Evolutionary conservation across 2,888 invertebrate genomes (phyloP), one percentile per base, ranked within the genome.

Genomic region (Archips crataeganus): DNA sequence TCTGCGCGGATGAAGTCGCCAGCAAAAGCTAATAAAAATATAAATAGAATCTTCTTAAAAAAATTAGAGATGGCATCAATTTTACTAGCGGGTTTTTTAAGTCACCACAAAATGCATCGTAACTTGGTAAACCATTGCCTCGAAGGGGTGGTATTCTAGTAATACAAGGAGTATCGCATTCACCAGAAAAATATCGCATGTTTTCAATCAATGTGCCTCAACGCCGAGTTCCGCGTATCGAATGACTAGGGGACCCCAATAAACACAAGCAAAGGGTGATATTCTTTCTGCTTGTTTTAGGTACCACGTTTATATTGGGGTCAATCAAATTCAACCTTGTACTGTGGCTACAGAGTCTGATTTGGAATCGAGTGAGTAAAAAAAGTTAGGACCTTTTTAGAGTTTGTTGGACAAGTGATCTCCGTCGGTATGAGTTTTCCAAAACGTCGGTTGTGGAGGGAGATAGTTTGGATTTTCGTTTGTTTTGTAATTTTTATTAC

Each of bases 181-280:
- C 54, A 8, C 60, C 34, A 68, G 73, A 59, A 63, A 57, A 62
- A 72, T 72, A 73, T 73, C 68, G 68, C 66, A 60, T 60, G 59
- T 73, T 68, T 68, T 73, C 73, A 69, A 73, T 73, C 73, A 73
- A 68, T 57, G 60, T 47, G 65, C 57, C 68, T 32, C 59, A 23
- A 57, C 32, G 4, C 57, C 57, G 42, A 42, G 42, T 67, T 67
- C 54, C 66, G 51, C 3, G 62, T 82, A 75, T 85, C 82, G 80
- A 78, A 78, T 86, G 81, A 82, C 84, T 80, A 77, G 68, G 74
- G 80, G 74, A 79, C 84, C 86, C 85, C 86, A 86, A 87, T 87
- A 87, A 87, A 87, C 83, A 82, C 79, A 75, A 85, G 84, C 86
- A 87, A 88, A 87, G 87, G 87, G 87, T 54, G 23, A 23, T 15